Conservation (phyloP, 2,888 invertebrate species). For the Branchellion lobata region DNA sequence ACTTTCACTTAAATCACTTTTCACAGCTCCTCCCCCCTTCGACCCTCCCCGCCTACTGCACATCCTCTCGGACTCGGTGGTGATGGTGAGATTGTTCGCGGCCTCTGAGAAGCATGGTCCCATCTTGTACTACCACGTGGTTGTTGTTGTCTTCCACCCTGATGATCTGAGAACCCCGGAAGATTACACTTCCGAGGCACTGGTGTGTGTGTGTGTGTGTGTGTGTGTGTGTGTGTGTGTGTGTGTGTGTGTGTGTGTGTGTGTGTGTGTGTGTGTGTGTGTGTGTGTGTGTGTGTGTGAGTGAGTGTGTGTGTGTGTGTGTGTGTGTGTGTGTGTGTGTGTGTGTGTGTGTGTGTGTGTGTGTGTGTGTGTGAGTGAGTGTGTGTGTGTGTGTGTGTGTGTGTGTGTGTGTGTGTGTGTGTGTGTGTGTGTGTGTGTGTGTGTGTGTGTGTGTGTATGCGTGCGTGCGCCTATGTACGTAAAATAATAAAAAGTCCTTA, state of each 20-base stretch:
- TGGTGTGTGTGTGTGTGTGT: slow-evolving; percentile 44
- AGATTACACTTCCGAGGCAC: slow-evolving; percentile 65
- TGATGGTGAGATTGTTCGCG: slow-evolving; percentile 54
- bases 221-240: no score
- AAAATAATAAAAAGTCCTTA: neutral
- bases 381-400: slow-evolving; percentile 38
- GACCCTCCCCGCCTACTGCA: slow-evolving; percentile 46
- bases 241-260: no score
- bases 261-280: no score
- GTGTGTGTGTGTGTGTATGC: neutral
- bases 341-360: neutral
- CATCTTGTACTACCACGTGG: slow-evolving; percentile 91
- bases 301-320: no score
- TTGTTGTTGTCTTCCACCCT: slow-evolving; percentile 80
- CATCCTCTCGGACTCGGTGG: slow-evolving; percentile 43
- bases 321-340: no score
- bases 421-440: slow-evolving; percentile 31
- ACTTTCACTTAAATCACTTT: no score
- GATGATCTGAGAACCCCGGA: slow-evolving; percentile 76
- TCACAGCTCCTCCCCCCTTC: slow-evolving; percentile 51
- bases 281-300: no score
- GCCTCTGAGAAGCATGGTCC: slow-evolving; percentile 97
- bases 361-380: slow-evolving; percentile 39
- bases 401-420: slow-evolving; percentile 36
- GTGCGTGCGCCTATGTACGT: neutral